Evolutionary conservation across 2,888 invertebrate genomes (phyloP), one percentile per base, ranked within the genome.

Genomic region (Lycocerus yunnanus): DNA sequence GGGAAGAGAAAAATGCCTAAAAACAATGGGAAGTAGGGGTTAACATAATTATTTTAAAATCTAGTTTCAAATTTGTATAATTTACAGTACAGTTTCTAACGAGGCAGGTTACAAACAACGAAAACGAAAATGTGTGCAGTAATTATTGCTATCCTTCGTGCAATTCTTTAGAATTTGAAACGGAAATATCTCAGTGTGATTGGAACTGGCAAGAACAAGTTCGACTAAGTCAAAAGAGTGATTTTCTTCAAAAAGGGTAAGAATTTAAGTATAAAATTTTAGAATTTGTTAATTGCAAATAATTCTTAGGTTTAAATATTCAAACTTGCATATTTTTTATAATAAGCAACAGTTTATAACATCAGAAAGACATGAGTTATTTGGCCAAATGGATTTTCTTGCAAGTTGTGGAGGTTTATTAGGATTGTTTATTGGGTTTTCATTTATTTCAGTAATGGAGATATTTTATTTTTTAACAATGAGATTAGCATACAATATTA

Each of bases 81-180:
- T 43, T 43, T 43, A 1, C 43, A 43, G 43, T 43, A 8, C 43
- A 43, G n/a, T 43, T 43, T 43, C n/a, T 43, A n/a, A n/a, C 43
- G n/a, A 8, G 43, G 8, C 43, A 43, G 43, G 43, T 43, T 43
- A 6, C n/a, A n/a, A 43, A 6, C 13, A 63, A 18, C 6, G 3
- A n/a, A 18, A 13, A 10, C 1, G 61, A 63, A 18, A 16, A 63
- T 13, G 16, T 63, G 13, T 92, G 92, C n/a, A 5, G 8, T 82
- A 87, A 88, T 74, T n/a, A n/a, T n/a, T 92, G 92, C 81, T 84
- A 92, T 13, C 91, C 91, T 69, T 88, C 92, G 0, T 93, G 93
- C 83, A 92, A 92, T 0, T 92, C 93, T 0, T 89, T 93, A 59
- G 90, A 90, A 14, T 93, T 93, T 81, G 92, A 93, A 80, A 92